phyloP scores from a whole-genome alignment of 2,113 vertebrate species.

The Neolamprologus hecqui region DNA sequence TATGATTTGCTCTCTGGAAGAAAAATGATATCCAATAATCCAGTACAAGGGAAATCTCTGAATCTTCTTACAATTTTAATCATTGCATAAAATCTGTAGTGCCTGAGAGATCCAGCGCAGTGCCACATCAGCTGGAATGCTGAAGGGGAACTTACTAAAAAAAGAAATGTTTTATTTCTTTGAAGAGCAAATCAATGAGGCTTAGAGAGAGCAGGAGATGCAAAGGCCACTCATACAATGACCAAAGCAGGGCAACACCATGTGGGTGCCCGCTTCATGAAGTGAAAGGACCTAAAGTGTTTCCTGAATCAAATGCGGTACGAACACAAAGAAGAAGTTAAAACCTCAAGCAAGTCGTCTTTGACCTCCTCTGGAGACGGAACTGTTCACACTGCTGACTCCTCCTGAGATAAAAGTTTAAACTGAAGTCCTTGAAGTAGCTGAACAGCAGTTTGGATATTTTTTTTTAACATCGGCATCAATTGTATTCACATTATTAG shows the following conservation, averaged over 20 bases:
- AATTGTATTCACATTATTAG: not conserved
- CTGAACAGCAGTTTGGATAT: fast-evolving
- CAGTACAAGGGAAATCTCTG: not conserved
- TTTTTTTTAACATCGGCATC: fast-evolving
- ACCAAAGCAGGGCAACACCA: not conserved
- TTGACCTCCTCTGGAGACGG: not conserved
- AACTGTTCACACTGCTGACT: not conserved
- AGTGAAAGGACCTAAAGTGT: not conserved
- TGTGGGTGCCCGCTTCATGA: not conserved
- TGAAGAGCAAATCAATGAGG: slow-evolving; percentile 36
- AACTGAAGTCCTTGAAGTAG: not conserved
- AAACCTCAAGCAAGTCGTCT: not conserved
- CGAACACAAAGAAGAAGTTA: not conserved
- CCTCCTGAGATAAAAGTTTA: not conserved
- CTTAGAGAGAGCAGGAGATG: not conserved
- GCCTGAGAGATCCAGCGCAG: not conserved
- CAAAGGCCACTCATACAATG: slow-evolving; percentile 23
- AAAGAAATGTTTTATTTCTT: not conserved
- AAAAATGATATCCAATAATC: not conserved
- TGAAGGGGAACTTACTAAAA: not conserved
- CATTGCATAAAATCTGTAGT: not conserved
- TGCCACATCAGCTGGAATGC: not conserved
- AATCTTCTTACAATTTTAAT: not conserved
- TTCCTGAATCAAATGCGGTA: not conserved
- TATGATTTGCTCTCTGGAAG: too few relatives aligned